Percentiles rank a stretch among this genome's conserved stretches.
Conservation (phyloP, 2,113 vertebrate genomes). For the Myrmecobius fasciatus region DNA sequence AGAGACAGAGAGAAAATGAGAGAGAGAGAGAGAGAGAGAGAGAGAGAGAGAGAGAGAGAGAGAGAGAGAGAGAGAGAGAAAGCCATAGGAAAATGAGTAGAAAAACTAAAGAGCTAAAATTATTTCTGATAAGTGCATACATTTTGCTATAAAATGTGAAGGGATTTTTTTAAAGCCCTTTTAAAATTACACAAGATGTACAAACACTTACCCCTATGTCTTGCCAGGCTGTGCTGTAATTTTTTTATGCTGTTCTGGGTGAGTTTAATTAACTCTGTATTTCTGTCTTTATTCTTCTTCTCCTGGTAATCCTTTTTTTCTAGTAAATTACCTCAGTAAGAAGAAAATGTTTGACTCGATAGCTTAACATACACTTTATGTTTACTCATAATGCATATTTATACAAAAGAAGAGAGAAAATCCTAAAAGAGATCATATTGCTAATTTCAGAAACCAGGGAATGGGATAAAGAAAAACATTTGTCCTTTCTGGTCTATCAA, state of each 20-base stretch:
- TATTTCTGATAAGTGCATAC: neutral
- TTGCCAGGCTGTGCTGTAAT: neutral
- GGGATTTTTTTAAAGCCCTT: neutral
- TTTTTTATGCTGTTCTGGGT: neutral
- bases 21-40: no score
- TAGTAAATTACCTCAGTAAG: neutral
- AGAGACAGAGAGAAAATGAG: no score
- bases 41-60: no score
- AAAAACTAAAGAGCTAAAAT: neutral
- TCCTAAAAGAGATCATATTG: neutral
- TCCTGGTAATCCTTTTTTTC: neutral
- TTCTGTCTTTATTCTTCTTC: neutral
- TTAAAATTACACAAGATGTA: neutral
- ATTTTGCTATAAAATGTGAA: neutral
- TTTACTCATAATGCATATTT: neutral
- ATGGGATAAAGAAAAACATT: neutral
- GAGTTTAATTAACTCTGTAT: neutral
- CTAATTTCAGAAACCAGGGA: neutral
- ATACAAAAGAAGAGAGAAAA: neutral
- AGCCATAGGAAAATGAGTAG: neutral
- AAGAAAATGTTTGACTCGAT: neutral
- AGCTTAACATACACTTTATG: neutral
- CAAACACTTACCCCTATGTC: neutral
- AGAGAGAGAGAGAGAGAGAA: no score
- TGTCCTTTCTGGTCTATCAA: neutral